A percentile compares a stretch with the other conserved stretches of the same genome.
Conservation (phyloP, 2,797 vertebrate species). For the Poecilia picta region DNA sequence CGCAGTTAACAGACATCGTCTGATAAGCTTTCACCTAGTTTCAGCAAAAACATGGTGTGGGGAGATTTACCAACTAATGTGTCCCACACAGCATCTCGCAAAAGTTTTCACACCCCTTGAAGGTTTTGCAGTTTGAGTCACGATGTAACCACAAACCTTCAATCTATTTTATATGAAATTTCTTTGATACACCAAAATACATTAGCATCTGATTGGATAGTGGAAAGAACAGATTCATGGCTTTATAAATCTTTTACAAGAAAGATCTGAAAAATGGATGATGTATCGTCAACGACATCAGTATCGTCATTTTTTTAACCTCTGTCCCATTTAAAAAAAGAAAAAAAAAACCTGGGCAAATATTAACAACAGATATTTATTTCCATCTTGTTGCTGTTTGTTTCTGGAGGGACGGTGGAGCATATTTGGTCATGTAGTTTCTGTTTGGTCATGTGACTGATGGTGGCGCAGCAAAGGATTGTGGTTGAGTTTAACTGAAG, state of each 20-base stretch:
- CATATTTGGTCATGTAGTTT: neutral
- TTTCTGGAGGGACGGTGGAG: too few species aligned
- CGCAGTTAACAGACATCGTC: conserved; percentile 11
- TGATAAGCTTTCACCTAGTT: conserved; percentile 15
- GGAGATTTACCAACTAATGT: neutral
- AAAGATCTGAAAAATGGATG: neutral
- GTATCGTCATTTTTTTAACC: neutral
- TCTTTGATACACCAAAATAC: neutral
- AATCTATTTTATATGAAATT: neutral
- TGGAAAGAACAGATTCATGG: neutral
- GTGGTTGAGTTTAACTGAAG: neutral
- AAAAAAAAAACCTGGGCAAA: neutral
- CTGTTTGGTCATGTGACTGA: neutral
- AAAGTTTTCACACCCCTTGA: neutral
- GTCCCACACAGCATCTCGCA: neutral
- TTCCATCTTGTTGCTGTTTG: too few species aligned
- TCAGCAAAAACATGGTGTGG: neutral
- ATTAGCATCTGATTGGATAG: neutral
- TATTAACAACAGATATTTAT: neutral
- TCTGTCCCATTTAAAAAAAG: neutral
- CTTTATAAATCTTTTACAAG: neutral
- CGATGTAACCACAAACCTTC: neutral
- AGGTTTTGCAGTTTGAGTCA: neutral
- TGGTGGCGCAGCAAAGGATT: neutral
- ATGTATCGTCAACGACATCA: neutral